Evolutionary conservation across 1,140 invertebrate species (phyloP), one percentile per base, ranked within the genome.

Genomic region (Helicoverpa armigera): DNA sequence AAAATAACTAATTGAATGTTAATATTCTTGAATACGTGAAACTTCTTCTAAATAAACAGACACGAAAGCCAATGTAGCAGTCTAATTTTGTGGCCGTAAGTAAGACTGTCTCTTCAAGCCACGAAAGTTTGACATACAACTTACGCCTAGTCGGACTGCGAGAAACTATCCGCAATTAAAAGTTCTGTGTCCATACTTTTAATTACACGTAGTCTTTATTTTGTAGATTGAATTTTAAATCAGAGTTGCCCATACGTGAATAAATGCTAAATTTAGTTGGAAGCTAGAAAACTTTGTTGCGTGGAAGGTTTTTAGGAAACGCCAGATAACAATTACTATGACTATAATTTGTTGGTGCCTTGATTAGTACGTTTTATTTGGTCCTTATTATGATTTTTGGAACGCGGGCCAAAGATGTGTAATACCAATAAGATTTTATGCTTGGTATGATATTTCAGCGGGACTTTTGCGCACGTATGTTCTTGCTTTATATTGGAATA

Each of bases 111-210:
- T 31, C 31, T 65, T 65, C 60, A 43, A 31, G 31, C 31, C 60
- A 65, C 9, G 1, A 43, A 43, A 65, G 31, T 43, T 29, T 7
- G 14, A 31, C 35, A 43, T 43, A 16, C 29, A 65, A 65, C 61
- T 43, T 65, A 31, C 9, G 12, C 61, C 29, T 29, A 60, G 61
- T 16, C 23, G 3, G 13, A 65, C 61, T 65, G 13, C 61, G 31
- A 43, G 18, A 43, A 65, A 65, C 61, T n/a, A 16, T 35, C 31
- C 43, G 31, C 43, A 65, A 65, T 43, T 65, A 65, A 65, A 65
- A 65, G 61, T 69, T 29, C 18, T 12, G 12, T 51, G 2, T 51
- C 18, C 16, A 53, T 48, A 23, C 18, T 23, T 69, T 29, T 23
- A 13, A 69, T 50, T 35, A 35, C 60, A 10, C 23, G 0, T 2